Conservation (phyloP, 1,140 invertebrate genomes). For the Ceratosolen solmsi region DNA sequence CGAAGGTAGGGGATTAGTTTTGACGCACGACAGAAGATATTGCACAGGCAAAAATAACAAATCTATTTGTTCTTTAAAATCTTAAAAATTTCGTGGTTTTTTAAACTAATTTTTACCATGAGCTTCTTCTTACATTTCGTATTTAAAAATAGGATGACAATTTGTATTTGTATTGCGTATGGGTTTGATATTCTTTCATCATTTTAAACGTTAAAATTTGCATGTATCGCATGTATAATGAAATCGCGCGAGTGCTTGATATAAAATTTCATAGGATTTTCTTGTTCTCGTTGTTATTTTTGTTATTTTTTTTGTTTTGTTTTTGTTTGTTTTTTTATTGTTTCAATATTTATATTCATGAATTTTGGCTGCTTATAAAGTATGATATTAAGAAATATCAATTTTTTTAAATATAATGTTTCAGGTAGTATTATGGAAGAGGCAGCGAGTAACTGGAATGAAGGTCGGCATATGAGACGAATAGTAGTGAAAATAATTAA, state of each 20-base stretch:
- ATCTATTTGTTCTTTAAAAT: conserved; percentile 15
- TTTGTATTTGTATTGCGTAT: not conserved
- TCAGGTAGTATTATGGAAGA: not conserved
- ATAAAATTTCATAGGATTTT: too few species aligned
- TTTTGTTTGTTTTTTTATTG: not conserved
- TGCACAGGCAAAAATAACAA: conserved; percentile 7
- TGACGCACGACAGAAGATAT: conserved; percentile 17
- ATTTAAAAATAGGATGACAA: conserved; percentile 38
- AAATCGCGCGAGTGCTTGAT: not conserved
- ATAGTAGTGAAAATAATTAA: conserved; percentile 36
- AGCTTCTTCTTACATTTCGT: conserved; percentile 26
- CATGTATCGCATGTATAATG: not conserved
- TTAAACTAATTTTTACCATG: conserved; percentile 7
- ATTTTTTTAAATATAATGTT: not conserved
- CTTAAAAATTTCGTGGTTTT: not conserved
- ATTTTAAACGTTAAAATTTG: not conserved
- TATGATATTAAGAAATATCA: not conserved
- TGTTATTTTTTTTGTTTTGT: not conserved
- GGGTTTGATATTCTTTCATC: conserved; percentile 14
- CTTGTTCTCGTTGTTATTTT: too few species aligned
- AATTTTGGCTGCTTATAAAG: not conserved
- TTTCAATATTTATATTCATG: not conserved
- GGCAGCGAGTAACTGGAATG: conserved; percentile 19
- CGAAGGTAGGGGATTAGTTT: conserved; percentile 18
- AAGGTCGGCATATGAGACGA: conserved; percentile 30